These are phyloP conservation scores for Siphamia tubifer DNA, from an alignment of 2,113 vertebrate genomes.

Conservation along the genomic window DNA sequence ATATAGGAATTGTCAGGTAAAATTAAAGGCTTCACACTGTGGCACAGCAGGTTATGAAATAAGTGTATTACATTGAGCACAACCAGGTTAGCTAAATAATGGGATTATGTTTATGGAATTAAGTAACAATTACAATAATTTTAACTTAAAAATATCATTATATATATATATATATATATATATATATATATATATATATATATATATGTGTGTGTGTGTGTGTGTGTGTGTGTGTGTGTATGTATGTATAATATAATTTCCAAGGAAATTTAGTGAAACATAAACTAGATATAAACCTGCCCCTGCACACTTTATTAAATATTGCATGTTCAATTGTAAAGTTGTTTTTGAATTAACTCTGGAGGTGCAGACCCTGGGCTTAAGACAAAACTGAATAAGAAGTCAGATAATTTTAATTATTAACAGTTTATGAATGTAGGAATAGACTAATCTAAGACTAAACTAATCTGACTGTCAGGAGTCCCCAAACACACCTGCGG, in stretches of 20 bases:
- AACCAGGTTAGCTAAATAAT: conserved; percentile 16
- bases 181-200: too few relatives aligned
- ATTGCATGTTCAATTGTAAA: too few relatives aligned
- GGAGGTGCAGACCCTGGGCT: not conserved
- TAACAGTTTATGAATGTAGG: not conserved
- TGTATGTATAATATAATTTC: too few relatives aligned
- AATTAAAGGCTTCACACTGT: conserved; percentile 46
- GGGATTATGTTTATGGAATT: too few relatives aligned
- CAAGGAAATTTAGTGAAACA: not conserved
- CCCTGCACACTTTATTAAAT: not conserved
- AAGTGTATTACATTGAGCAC: not conserved
- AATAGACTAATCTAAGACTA: not conserved
- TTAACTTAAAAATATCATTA: not conserved
- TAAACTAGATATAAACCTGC: not conserved
- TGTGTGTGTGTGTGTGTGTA: too few relatives aligned
- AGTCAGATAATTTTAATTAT: not conserved
- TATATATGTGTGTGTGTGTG: too few relatives aligned
- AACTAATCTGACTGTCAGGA: not conserved
- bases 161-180: too few relatives aligned
- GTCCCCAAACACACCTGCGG: conserved; percentile 16
- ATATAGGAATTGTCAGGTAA: conserved; percentile 30
- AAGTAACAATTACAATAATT: not conserved
- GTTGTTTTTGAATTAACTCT: not conserved
- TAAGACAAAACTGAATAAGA: not conserved
- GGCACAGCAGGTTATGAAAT: conserved; percentile 26